Conservation (phyloP, 2,888 invertebrate species). For the Luperina testacea region DNA sequence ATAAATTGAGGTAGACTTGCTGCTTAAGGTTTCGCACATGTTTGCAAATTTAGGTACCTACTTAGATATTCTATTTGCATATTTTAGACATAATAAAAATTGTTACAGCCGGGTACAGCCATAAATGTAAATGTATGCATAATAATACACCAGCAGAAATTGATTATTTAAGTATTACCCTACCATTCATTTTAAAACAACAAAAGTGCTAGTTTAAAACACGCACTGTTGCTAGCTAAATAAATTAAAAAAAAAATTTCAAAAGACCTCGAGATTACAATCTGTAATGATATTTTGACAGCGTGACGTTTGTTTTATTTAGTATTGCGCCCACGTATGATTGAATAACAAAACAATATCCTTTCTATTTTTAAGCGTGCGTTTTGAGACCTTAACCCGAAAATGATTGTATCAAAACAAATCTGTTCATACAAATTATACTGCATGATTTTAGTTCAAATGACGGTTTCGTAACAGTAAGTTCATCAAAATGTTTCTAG, state of each 20-base stretch:
- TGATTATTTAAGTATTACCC: not conserved
- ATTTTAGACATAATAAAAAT: not conserved
- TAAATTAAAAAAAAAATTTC: not conserved
- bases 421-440: conserved; percentile 23
- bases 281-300: conserved; percentile 49
- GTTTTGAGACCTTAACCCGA: conserved; percentile 59
- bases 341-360: conserved; percentile 56
- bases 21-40: not conserved
- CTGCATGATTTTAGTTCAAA: conserved; percentile 24
- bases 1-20: not conserved
- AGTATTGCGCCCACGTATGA: conserved; percentile 38
- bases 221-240: not conserved
- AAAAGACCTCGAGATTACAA: conserved; percentile 29
- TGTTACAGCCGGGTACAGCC: not conserved
- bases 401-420: conserved; percentile 45
- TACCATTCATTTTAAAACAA: not conserved
- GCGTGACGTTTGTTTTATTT: conserved; percentile 29
- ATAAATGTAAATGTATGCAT: not conserved
- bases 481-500: conserved; percentile 2
- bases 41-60: conserved; percentile 2
- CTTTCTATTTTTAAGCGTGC: conserved; percentile 66
- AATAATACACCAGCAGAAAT: not conserved
- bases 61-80: not conserved
- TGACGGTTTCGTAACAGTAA: conserved; percentile 38
- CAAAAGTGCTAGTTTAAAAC: not conserved